Evolutionary conservation across 2,888 invertebrate species (phyloP).

Genomic region (Herminia tarsipennalis): DNA sequence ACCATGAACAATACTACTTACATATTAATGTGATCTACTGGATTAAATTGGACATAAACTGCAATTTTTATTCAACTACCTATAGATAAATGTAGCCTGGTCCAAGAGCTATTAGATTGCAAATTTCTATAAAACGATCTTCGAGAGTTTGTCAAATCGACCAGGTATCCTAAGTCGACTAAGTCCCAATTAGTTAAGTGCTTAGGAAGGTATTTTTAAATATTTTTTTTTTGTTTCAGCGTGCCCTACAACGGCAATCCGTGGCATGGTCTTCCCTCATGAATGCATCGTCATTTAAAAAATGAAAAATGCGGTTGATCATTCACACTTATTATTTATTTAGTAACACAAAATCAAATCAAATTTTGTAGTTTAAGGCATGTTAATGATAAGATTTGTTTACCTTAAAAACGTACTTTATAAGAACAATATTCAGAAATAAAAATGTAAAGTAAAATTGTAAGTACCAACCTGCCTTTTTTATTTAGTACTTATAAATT

Average conservation of each 20-base stretch:
- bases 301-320: not conserved
- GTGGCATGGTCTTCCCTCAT: constrained; percentile 85
- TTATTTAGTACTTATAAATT: too few species aligned
- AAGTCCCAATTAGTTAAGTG: too few species aligned
- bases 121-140: too few species aligned
- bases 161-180: too few species aligned
- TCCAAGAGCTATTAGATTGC: too few species aligned
- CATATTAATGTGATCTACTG: too few species aligned
- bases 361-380: not conserved
- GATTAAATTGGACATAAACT: too few species aligned
- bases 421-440: not conserved
- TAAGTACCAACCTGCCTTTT: not conserved
- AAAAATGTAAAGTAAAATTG: not conserved
- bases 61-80: too few species aligned
- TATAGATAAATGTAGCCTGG: too few species aligned
- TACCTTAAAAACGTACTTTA: not conserved
- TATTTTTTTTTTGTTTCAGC: constrained; percentile 79
- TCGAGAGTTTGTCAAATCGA: too few species aligned
- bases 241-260: constrained; percentile 82
- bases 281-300: constrained; percentile 89
- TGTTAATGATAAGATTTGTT: not conserved
- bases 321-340: constrained; percentile 29
- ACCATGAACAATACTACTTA: too few species aligned
- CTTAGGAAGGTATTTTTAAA: not conserved
- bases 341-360: constrained; percentile 1